A percentile compares a stretch with the other conserved stretches of the same genome.
These are phyloP conservation scores for Lamellibrachia luymesi DNA, from an alignment of 1,140 invertebrate species.

Conservation along the genomic window DNA sequence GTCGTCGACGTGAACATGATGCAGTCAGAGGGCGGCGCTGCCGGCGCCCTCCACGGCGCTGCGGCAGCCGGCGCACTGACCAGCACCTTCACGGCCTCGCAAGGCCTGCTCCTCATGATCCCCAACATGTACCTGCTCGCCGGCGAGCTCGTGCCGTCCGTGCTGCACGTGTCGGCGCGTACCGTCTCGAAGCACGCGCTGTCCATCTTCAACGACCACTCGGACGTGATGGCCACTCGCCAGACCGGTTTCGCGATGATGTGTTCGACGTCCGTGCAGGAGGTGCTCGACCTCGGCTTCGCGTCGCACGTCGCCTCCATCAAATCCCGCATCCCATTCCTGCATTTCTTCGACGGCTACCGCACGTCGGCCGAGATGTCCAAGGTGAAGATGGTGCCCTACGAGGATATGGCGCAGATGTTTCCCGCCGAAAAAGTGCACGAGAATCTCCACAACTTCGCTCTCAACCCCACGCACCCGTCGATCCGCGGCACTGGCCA, in stretches of 20 bases:
- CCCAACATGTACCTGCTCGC: slow-evolving; percentile 32
- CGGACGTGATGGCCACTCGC: slow-evolving; percentile 28
- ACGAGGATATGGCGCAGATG: slow-evolving; percentile 23
- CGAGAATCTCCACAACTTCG: slow-evolving; percentile 26
- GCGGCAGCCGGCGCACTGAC: slow-evolving; percentile 26
- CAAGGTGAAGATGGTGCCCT: slow-evolving; percentile 26
- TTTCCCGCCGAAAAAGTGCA: slow-evolving; percentile 23
- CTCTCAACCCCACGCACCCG: slow-evolving; percentile 27
- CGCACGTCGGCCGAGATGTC: slow-evolving; percentile 30
- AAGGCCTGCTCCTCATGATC: slow-evolving; percentile 30
- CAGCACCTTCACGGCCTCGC: slow-evolving; percentile 30
- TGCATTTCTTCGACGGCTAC: slow-evolving; percentile 32
- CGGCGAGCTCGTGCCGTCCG: slow-evolving; percentile 27
- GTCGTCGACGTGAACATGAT: slow-evolving; percentile 31
- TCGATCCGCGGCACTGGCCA: slow-evolving; percentile 29
- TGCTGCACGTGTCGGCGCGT: slow-evolving; percentile 30
- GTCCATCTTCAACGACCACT: slow-evolving; percentile 32
- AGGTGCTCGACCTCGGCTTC: slow-evolving; percentile 28
- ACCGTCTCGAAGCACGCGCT: slow-evolving; percentile 31
- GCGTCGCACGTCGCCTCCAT: slow-evolving; percentile 28
- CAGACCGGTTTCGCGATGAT: slow-evolving; percentile 30
- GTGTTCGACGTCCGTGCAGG: slow-evolving; percentile 28
- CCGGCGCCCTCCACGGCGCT: slow-evolving; percentile 29
- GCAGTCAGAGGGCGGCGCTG: slow-evolving; percentile 31
- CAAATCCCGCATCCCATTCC: slow-evolving; percentile 27